phyloP scores from a whole-genome alignment of 2,888 invertebrate genomes.

The Melanchra persicariae region DNA sequence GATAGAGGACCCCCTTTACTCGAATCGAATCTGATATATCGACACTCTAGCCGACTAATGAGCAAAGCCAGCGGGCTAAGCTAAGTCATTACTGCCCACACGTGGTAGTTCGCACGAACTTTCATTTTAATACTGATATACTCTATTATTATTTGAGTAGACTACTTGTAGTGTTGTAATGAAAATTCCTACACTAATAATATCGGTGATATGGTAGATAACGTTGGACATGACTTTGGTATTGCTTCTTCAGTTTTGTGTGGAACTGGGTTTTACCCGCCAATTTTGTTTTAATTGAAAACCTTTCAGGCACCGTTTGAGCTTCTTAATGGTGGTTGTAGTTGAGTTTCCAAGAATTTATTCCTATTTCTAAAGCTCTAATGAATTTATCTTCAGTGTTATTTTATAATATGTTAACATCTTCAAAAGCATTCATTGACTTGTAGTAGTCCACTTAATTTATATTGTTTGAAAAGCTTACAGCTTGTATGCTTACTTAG shows the following conservation, averaged over 20 bases:
- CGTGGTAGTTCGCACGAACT: conserved; percentile 83
- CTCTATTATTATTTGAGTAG: conserved; percentile 66
- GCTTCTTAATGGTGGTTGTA: background rate
- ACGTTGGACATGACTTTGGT: conserved; percentile 22
- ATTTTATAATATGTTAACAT: background rate
- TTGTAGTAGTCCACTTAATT: background rate
- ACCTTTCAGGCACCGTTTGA: background rate
- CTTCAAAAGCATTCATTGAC: no score
- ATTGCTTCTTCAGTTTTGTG: conserved; percentile 38
- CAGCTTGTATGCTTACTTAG: no score
- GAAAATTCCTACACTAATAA: conserved; percentile 84
- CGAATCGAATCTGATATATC: conserved; percentile 79
- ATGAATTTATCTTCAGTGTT: background rate
- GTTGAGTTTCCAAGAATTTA: background rate
- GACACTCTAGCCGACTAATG: conserved; percentile 84
- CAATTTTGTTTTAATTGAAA: background rate
- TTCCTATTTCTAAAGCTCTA: background rate
- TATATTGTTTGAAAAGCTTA: no score
- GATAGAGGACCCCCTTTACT: conserved; percentile 75
- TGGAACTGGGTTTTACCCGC: background rate
- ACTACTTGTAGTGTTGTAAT: conserved; percentile 76
- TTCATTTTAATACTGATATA: conserved; percentile 80
- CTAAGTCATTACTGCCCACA: conserved; percentile 78
- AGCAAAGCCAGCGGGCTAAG: conserved; percentile 84
- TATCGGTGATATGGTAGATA: conserved; percentile 57